Conservation (phyloP, 2,888 invertebrate species). For the Notodonta dromedarius region DNA sequence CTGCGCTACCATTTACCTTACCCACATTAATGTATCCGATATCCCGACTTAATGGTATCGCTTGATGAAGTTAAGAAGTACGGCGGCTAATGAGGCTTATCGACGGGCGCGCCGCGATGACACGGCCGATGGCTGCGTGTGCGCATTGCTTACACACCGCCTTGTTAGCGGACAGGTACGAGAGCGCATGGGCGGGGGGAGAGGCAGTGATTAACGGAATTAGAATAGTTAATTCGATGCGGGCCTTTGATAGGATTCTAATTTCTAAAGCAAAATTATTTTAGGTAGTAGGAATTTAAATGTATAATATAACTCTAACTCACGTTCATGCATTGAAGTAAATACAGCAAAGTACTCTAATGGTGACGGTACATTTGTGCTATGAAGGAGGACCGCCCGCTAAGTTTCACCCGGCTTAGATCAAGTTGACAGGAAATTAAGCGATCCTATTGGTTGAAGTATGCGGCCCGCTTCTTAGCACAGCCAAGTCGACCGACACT, state of each 20-base stretch:
- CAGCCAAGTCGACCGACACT: no score
- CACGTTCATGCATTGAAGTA: no score
- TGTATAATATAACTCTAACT: no score
- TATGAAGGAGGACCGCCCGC: no score
- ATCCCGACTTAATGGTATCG: conserved; percentile 49
- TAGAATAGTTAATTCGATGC: conserved; percentile 9
- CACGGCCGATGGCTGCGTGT: conserved; percentile 71
- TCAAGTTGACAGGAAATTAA: no score
- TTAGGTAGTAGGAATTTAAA: no score
- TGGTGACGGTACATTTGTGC: no score
- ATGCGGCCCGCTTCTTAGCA: no score
- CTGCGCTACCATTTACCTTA: conserved; percentile 32
- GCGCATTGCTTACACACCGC: conserved; percentile 53
- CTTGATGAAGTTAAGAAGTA: conserved; percentile 70
- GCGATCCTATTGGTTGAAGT: no score
- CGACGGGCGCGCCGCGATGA: conserved; percentile 63
- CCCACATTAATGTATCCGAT: conserved; percentile 34
- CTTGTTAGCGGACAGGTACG: conserved; percentile 62
- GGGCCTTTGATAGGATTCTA: not conserved
- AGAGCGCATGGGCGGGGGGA: conserved; percentile 9
- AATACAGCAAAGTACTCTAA: no score
- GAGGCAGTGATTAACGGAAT: conserved; percentile 17
- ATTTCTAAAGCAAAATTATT: not conserved
- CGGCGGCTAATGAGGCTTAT: conserved; percentile 78
- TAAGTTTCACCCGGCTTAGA: no score